Percentiles rank a stretch among this genome's conserved stretches.
These are phyloP conservation scores for Caenorhabditis doughertyi DNA, from an alignment of 2,888 invertebrate species.

Conservation along the genomic window DNA sequence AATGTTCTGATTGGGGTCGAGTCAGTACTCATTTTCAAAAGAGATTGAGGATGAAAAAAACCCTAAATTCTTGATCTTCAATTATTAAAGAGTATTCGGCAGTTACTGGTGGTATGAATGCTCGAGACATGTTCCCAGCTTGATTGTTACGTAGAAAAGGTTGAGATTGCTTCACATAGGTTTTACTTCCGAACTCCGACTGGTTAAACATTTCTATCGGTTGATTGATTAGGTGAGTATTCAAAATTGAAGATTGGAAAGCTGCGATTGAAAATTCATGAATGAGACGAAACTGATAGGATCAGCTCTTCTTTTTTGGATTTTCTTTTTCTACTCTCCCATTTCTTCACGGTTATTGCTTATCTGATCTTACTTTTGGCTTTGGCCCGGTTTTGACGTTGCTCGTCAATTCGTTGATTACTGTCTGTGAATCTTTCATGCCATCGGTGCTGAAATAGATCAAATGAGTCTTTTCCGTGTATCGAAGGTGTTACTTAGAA, in stretches of 20 bases:
- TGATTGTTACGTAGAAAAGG: not conserved
- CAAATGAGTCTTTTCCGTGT: not conserved
- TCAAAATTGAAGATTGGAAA: slow-evolving; percentile 8
- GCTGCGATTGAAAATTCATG: slow-evolving; percentile 1
- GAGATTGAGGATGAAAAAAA: not conserved
- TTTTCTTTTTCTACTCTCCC: not conserved
- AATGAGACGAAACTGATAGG: slow-evolving; percentile 10
- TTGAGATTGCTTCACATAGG: not conserved
- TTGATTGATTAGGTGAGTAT: slow-evolving; percentile 35
- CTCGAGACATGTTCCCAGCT: not conserved
- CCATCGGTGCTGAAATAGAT: slow-evolving; percentile 13
- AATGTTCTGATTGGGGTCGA: not conserved
- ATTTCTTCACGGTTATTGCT: slow-evolving; percentile 11
- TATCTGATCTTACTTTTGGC: slow-evolving; percentile 41
- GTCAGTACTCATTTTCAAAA: slow-evolving; percentile 2
- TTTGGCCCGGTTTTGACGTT: slow-evolving; percentile 9
- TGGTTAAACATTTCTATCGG: slow-evolving; percentile 27
- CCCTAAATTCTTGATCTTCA: slow-evolving; percentile 1
- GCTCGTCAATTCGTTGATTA: slow-evolving; percentile 2
- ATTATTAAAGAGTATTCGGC: not conserved
- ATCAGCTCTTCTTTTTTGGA: slow-evolving; percentile 10
- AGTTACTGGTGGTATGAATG: not conserved
- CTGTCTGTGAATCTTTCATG: not conserved
- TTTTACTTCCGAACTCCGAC: not conserved
- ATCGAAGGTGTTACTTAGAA: slow-evolving; percentile 14